Evolutionary conservation across 2,797 vertebrate species (phyloP), one percentile per base, ranked within the genome.

Genomic region (Xyrichtys novacula): DNA sequence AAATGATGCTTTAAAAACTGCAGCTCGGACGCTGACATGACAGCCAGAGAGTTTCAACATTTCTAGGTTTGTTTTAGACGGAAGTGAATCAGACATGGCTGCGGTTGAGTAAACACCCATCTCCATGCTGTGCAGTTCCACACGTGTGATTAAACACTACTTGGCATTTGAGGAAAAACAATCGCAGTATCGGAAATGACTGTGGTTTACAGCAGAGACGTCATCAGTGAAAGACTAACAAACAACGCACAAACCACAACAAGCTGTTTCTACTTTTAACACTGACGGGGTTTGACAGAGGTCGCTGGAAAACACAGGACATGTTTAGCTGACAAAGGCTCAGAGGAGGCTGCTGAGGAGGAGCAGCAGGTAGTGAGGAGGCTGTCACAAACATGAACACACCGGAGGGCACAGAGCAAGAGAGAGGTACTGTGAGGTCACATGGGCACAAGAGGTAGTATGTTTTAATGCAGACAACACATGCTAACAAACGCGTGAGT

Each of bases 21-120:
- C 55, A 74, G 53, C 64, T 70, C 48, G 49, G 65, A 78, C 12
- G 40, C 68, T 80, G 76, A 83, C 64, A 44, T 61, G 73, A 39
- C 76, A 71, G 71, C 38, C 22, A 36, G 5, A 67, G 58, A 17
- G 62, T 75, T 77, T 85, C 73, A 49, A 55, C 71, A 76, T 83
- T 67, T 68, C 68, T 36, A 11, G 23, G 61, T 76, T 71, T 60
- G 62, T 66, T 54, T 39, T 40, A 57, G 66, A 61, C 15, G 14
- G 63, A 68, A 57, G 26, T 57, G 68, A 64, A 63, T 55, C 50
- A 78, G 76, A 78, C 73, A 65, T 25, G 29, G 17, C 59, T 83
- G 86, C 14, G 66, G 86, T 84, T 54, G 17, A 67, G 73, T 49
- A 71, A 76, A 80, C 75, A 78, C 50, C 63, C 74, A 16, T 74